Conservation (phyloP, 2,797 vertebrate genomes). For the Antrozous pallidus region DNA sequence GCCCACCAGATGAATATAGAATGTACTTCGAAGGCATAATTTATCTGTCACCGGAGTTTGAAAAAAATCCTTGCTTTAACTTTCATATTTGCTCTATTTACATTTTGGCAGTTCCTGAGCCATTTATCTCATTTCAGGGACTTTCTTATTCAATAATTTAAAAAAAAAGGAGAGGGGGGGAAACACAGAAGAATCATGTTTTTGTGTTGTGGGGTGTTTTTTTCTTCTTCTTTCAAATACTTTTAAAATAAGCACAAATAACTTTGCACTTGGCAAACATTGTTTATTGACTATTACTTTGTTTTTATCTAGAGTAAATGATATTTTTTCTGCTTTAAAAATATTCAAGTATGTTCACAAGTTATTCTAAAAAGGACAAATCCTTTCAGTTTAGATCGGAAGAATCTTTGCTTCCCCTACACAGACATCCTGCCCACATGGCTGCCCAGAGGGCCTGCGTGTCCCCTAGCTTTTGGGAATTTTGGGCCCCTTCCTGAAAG, state of each 20-base stretch:
- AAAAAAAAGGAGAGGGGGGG: too few species aligned
- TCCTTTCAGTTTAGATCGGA: background rate
- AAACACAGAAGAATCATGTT: background rate
- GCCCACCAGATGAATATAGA: conserved; percentile 41
- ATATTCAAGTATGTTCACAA: background rate
- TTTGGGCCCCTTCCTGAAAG: background rate
- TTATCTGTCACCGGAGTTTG: conserved; percentile 43
- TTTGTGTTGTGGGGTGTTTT: too few species aligned
- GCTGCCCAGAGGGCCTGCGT: background rate
- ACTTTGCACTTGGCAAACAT: background rate
- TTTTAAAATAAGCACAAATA: background rate
- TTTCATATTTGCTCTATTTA: conserved; percentile 43
- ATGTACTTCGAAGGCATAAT: conserved; percentile 41
- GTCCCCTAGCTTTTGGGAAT: background rate
- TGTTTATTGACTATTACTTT: background rate
- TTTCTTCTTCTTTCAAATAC: background rate
- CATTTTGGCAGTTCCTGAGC: background rate
- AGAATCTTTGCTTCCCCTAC: fast-evolving
- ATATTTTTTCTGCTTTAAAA: background rate
- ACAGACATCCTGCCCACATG: fast-evolving
- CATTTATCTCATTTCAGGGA: background rate
- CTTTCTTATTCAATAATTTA: background rate
- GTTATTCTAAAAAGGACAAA: background rate
- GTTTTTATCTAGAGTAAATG: background rate
- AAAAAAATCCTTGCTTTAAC: conserved; percentile 62